A percentile compares a stretch with the other conserved stretches of the same genome.
Conservation (phyloP, 2,888 invertebrate species). For the Eupithecia vulgata region DNA sequence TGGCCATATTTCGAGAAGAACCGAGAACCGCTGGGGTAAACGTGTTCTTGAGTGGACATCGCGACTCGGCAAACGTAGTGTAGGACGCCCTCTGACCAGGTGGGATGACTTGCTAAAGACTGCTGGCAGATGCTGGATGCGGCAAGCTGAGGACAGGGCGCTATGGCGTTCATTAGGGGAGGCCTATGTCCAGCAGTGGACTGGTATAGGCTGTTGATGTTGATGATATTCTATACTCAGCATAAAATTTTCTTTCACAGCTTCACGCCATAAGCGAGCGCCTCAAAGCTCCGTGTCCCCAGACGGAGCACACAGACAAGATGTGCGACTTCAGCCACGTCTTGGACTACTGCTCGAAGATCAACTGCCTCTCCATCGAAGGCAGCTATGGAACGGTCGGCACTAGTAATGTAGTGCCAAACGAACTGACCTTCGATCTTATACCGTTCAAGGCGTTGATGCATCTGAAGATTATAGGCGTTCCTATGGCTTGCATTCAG, state of each 20-base stretch:
- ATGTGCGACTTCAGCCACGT: constrained; percentile 96
- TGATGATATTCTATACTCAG: too few relatives aligned
- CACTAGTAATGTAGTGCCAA: constrained; percentile 93
- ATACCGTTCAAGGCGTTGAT: constrained; percentile 92
- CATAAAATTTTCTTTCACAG: constrained; percentile 78
- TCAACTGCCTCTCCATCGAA: constrained; percentile 87
- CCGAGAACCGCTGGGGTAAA: too few relatives aligned
- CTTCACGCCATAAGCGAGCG: constrained; percentile 95
- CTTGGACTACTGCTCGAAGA: constrained; percentile 92
- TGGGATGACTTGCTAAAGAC: too few relatives aligned
- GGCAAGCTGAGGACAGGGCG: too few relatives aligned
- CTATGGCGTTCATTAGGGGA: too few relatives aligned
- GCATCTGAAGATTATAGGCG: constrained; percentile 87
- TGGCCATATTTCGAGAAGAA: too few relatives aligned
- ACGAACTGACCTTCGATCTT: constrained; percentile 91
- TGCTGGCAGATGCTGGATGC: too few relatives aligned
- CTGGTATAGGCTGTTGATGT: too few relatives aligned
- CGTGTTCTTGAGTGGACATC: too few relatives aligned
- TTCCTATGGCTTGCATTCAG: constrained; percentile 88
- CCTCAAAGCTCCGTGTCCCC: constrained; percentile 93
- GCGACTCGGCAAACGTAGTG: too few relatives aligned
- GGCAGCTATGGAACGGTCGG: constrained; percentile 88
- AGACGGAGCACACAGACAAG: constrained; percentile 89
- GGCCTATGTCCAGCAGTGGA: too few relatives aligned
- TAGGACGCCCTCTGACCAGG: too few relatives aligned